A percentile compares a stretch with the other conserved stretches of the same genome.
These are phyloP conservation scores for Mola mola DNA, from an alignment of 2,113 vertebrate species.

Conservation along the genomic window DNA sequence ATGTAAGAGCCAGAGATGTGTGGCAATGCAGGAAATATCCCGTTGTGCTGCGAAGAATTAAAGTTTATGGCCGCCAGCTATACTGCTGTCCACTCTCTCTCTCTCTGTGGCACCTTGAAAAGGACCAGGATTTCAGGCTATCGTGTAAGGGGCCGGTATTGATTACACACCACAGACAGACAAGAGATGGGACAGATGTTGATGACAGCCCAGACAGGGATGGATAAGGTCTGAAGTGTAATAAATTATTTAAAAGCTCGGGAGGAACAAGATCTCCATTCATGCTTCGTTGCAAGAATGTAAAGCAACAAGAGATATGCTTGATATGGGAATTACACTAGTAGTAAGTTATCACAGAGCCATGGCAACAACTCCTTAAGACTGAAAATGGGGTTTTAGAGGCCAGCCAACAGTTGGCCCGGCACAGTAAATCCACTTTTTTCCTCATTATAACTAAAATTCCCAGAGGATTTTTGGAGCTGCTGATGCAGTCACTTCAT, in stretches of 20 bases:
- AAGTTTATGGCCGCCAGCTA: slow-evolving; percentile 60
- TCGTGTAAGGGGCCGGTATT: slow-evolving; percentile 43
- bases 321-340: slow-evolving; percentile 8
- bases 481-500: slow-evolving; percentile 42
- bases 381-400: slow-evolving; percentile 1
- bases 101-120: slow-evolving; percentile 43
- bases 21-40: slow-evolving; percentile 39
- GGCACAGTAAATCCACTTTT: slow-evolving; percentile 19
- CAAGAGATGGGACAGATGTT: slow-evolving; percentile 60
- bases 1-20: background rate
- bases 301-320: slow-evolving; percentile 9
- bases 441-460: slow-evolving; percentile 29
- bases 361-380: background rate
- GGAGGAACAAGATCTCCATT: slow-evolving; percentile 47
- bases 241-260: slow-evolving; percentile 53
- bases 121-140: slow-evolving; percentile 43
- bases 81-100: slow-evolving; percentile 21
- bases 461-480: slow-evolving; percentile 32
- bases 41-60: slow-evolving; percentile 41
- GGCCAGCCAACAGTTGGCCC: slow-evolving; percentile 14
- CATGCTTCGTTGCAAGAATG: slow-evolving; percentile 18
- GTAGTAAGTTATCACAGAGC: background rate
- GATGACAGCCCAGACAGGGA: slow-evolving; percentile 41
- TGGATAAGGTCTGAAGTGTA: slow-evolving; percentile 42
- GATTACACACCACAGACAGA: slow-evolving; percentile 54